These are phyloP conservation scores for Heliopora coerulea DNA, from an alignment of 92 coral and sea anemone genomes.

Conservation along the genomic window DNA sequence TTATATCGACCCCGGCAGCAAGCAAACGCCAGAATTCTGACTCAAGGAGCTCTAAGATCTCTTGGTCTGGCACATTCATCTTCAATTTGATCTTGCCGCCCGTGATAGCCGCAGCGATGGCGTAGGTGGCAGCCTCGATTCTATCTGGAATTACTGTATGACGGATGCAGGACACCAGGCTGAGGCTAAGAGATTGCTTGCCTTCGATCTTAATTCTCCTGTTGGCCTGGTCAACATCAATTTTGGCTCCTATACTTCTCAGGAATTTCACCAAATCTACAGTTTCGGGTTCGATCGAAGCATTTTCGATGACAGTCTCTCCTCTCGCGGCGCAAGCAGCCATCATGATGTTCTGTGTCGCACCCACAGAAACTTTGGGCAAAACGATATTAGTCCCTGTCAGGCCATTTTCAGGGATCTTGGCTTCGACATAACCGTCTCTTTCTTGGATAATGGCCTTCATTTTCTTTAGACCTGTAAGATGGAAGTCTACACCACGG, in stretches of 20 bases:
- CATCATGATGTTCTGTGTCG: conserved; percentile 62
- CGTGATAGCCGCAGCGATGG: conserved; percentile 56
- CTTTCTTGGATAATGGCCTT: conserved; percentile 1
- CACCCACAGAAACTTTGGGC: conserved; percentile 54
- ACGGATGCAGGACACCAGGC: background rate
- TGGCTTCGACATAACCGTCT: conserved; percentile 26
- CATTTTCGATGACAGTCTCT: conserved; percentile 46
- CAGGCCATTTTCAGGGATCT: conserved; percentile 10
- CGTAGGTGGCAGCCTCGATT: conserved; percentile 64
- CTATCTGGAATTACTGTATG: conserved; percentile 58
- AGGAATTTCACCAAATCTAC: conserved; percentile 46
- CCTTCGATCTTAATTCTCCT: conserved; percentile 36
- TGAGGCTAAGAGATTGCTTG: background rate
- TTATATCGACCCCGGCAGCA: conserved; percentile 49
- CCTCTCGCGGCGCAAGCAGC: conserved; percentile 61
- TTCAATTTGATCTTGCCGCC: conserved; percentile 44
- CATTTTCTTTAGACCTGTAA: conserved; percentile 30
- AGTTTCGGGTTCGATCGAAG: conserved; percentile 56
- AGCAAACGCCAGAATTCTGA: conserved; percentile 40
- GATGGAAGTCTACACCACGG: conserved; percentile 22
- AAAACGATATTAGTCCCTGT: conserved; percentile 21
- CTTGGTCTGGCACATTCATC: background rate
- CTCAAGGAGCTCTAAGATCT: conserved; percentile 14
- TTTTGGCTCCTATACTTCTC: conserved; percentile 48
- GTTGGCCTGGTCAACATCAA: conserved; percentile 27